Base-by-base conservation (phyloP, 2,888 invertebrate genomes). In the Drosophila lacicola region DNA sequence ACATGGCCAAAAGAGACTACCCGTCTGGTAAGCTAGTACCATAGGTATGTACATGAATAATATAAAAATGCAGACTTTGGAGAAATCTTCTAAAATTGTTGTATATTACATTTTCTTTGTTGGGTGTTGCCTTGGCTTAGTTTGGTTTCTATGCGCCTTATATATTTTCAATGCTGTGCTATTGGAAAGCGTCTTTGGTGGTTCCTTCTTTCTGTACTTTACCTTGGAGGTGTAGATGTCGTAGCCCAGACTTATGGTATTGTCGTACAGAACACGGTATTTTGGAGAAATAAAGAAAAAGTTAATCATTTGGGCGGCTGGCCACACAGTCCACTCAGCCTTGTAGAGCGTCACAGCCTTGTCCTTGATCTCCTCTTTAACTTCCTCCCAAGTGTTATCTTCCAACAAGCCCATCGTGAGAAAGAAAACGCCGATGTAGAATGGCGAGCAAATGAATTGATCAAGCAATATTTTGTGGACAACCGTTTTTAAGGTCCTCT, bases 311-410 rank as follows among this genome's bases (percentile, higher is more conserved):
- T 98, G 98, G 0, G 97, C 97, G 2, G 96, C 96, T 0, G 98
- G 98, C 98, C 98, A 98, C 17, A 98, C 94, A 4, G 96, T 89
- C 96, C 97, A 98, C 90, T 98, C 98, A 0, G 97, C 97, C 58
- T 94, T 93, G 88, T 97, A 97, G 5, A 98, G 92, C 69, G 93
- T 94, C 93, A 94, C 94, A 29, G 96, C 96, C 91, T 97, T 98
- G 8, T 94, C 92, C 70, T 92, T 93, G 4, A 96, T 93, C 92
- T 97, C 96, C 37, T 93, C 91, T 54, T 93, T 93, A 56, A 96
- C 94, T 79, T 95, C 94, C 21, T 93, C 90, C 71, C 93, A 90
- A 3, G 94, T 93, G 54, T 94, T 93, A 13, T 94, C 93, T 92
- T 97, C 97, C 80, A 97, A 92, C 29, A 95, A 71, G 3, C 95